Base-by-base conservation (phyloP, 2,113 vertebrate species). In the Passer montanus region DNA sequence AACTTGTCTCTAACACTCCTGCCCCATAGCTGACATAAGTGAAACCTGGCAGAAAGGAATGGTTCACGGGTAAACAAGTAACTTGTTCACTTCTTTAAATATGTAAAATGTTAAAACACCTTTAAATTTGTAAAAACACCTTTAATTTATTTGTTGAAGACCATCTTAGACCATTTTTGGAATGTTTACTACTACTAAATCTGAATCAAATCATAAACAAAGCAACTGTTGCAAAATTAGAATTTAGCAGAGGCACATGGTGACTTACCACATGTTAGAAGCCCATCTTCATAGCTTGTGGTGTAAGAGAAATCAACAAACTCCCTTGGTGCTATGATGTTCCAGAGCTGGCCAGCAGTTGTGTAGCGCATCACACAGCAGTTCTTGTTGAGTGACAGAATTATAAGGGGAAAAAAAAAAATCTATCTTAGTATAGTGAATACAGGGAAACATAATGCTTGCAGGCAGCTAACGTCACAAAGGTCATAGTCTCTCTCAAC, bases 241-340 rank as follows among this genome's bases (percentile, higher is more conserved):
- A 84, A 56, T 47, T 67, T 58, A 53, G 39, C 24, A 93, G 33
- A 92, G 14, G 6, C 37, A 79, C 60, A 16, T 22, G 31, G 20
- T 79, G n/a, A 37, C 97, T 97, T 98, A 99, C 98, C 98, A 76
- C 98, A 99, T 43, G 98, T 97, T 76, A 99, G 94, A 89, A 99
- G 98, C 9, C 98, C 98, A 16, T 97, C 97, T 95, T 98, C 94
- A 90, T 98, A 98, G 41, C 28, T 95, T n/a, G 98, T 98, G 20
- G 99, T 99, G 60, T 98, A 98, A 83, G 99, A 99, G 95, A 99
- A 98, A 96, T 99, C 98, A 75, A 99, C 96, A 90, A 99, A 99
- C 74, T 99, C 98, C 88, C 98, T 98, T 17, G 98, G 98, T 44
- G 98, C 97, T 84, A 99, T 98, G 52, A 99, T 98, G 89, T 99